Conservation (phyloP, 2,888 invertebrate genomes). For the Camptogramma bilineatum region DNA sequence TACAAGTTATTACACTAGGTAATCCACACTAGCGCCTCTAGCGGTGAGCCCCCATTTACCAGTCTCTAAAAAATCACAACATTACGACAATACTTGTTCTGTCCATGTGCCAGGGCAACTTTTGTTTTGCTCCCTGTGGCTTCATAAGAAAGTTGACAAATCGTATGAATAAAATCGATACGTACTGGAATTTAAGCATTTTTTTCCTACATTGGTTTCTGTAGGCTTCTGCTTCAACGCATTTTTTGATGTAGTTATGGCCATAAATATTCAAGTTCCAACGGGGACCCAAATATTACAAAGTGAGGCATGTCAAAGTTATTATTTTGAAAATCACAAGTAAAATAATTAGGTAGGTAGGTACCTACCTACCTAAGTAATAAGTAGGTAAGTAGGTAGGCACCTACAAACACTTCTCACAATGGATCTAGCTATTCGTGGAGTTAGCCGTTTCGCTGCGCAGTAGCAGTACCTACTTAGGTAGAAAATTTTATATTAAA, state of each 20-base stretch:
- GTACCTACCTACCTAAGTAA: not conserved
- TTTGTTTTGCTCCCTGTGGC: constrained; percentile 13
- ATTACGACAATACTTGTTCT: not conserved
- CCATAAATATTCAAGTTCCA: not conserved
- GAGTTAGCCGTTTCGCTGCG: too few relatives aligned
- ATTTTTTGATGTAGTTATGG: too few relatives aligned
- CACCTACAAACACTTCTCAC: too few relatives aligned
- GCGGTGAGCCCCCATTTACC: too few relatives aligned
- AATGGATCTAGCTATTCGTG: too few relatives aligned
- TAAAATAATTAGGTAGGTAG: not conserved
- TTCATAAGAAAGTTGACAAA: constrained; percentile 24
- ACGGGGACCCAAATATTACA: constrained; percentile 5
- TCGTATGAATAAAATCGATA: constrained; percentile 27
- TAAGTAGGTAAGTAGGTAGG: not conserved
- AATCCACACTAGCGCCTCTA: too few relatives aligned
- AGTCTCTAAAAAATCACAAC: not conserved
- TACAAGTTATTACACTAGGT: too few relatives aligned
- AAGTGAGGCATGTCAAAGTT: not conserved
- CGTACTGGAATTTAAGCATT: not conserved
- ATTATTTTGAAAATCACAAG: too few relatives aligned
- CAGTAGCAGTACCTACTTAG: too few relatives aligned
- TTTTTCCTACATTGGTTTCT: not conserved
- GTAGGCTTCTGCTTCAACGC: not conserved
- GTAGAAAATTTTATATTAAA: too few relatives aligned
- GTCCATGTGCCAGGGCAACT: not conserved